These are phyloP conservation scores for Trinectes maculatus DNA, from an alignment of 2,113 vertebrate genomes.

Conservation along the genomic window DNA sequence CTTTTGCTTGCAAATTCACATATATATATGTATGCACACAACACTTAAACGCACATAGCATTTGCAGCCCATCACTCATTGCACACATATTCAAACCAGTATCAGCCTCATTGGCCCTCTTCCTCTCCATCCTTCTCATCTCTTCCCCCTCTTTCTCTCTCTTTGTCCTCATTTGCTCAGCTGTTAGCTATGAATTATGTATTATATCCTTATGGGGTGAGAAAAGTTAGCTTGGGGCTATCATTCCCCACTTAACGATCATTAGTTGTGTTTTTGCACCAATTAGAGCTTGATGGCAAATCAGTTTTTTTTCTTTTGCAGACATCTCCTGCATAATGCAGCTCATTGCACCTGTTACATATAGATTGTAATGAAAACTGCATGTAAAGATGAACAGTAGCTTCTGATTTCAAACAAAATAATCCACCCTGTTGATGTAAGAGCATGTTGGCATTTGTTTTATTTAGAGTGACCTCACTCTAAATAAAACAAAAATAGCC, in stretches of 20 bases:
- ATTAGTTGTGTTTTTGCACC: conserved; percentile 76
- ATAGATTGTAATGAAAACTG: conserved; percentile 11
- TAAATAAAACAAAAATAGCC: no score
- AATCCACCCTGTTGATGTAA: neutral
- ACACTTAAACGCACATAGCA: conserved; percentile 59
- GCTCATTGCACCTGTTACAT: conserved; percentile 55
- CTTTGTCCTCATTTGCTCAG: conserved; percentile 73
- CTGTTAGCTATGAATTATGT: conserved; percentile 78
- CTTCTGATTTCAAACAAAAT: neutral
- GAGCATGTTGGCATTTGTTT: neutral
- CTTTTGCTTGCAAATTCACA: conserved; percentile 26
- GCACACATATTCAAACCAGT: conserved; percentile 2
- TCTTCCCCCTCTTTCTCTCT: conserved; percentile 40
- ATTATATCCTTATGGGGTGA: conserved; percentile 79
- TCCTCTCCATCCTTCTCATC: conserved; percentile 31
- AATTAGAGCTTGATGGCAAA: conserved; percentile 72
- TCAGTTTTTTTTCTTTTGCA: conserved; percentile 45
- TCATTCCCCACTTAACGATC: conserved; percentile 73
- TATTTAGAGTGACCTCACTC: no score
- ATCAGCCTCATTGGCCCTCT: conserved; percentile 36
- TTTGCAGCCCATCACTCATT: conserved; percentile 38
- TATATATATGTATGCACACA: neutral
- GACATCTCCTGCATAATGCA: conserved; percentile 66
- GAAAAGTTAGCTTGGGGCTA: conserved; percentile 74
- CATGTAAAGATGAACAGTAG: neutral